phyloP scores from a whole-genome alignment of 1,140 invertebrate species.

The Drosophila insularis region DNA sequence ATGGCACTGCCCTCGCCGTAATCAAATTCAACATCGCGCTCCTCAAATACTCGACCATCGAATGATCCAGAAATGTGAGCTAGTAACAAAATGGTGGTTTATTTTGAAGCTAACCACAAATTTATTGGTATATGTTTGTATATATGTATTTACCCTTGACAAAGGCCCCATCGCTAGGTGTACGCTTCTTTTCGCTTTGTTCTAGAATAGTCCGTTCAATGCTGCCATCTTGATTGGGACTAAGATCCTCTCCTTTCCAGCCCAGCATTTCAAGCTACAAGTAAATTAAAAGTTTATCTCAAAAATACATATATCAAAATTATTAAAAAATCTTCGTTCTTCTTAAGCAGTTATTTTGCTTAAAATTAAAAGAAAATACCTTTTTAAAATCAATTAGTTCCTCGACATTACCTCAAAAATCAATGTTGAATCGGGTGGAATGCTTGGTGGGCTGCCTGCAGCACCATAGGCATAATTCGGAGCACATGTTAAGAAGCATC shows the following conservation, averaged over 20 bases:
- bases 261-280: slow-evolving; percentile 92
- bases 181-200: slow-evolving; percentile 84
- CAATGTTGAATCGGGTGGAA: slow-evolving; percentile 94
- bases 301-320: no score
- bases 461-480: slow-evolving; percentile 96
- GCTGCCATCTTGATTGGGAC: slow-evolving; percentile 90
- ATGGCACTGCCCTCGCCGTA: slow-evolving; percentile 93
- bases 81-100: slow-evolving; percentile 75
- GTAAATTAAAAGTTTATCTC: no score
- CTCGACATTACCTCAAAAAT: slow-evolving; percentile 91
- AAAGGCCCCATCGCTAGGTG: slow-evolving; percentile 91
- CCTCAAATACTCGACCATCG: slow-evolving; percentile 88
- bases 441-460: slow-evolving; percentile 92
- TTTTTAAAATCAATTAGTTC: no score
- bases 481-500: slow-evolving; percentile 92
- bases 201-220: slow-evolving; percentile 89
- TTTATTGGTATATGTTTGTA: not conserved
- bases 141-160: slow-evolving; percentile 86
- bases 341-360: no score
- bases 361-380: not conserved
- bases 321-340: no score
- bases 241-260: slow-evolving; percentile 94
- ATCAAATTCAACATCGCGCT: slow-evolving; percentile 90
- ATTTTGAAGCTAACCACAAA: slow-evolving; percentile 36
- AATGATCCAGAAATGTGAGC: slow-evolving; percentile 91